Conservation (phyloP, 2,888 invertebrate genomes). For the Nowickia ferox region DNA sequence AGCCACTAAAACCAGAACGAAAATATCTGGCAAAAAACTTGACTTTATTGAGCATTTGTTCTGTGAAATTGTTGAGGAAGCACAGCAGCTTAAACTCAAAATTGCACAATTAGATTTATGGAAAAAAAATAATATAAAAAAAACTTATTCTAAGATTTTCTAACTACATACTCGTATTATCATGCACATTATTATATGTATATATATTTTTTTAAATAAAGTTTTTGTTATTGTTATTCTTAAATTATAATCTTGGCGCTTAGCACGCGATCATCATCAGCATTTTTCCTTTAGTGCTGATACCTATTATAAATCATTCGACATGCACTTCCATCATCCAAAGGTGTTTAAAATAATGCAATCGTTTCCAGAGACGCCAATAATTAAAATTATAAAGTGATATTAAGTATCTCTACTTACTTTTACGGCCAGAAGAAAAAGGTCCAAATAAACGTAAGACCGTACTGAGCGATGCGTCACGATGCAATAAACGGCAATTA, state of each 20-base stretch:
- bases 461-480: no score
- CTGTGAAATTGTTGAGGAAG: constrained; percentile 54
- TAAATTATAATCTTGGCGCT: constrained; percentile 70
- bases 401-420: no score
- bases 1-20: constrained; percentile 34
- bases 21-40: constrained; percentile 33
- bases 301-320: constrained; percentile 71
- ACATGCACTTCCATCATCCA: constrained; percentile 63
- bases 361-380: background rate
- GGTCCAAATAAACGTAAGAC: no score
- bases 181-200: constrained; percentile 47
- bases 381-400: background rate
- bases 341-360: constrained; percentile 11
- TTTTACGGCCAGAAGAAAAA: no score
- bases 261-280: constrained; percentile 72
- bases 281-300: constrained; percentile 64
- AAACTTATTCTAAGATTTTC: constrained; percentile 66
- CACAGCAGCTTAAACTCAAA: constrained; percentile 43
- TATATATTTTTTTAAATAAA: constrained; percentile 21
- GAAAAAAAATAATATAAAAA: background rate
- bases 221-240: constrained; percentile 49
- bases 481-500: no score
- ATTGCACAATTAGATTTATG: constrained; percentile 63
- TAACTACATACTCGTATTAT: constrained; percentile 69
- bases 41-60: constrained; percentile 52